A percentile compares a stretch with the other conserved stretches of the same genome.
phyloP scores from a whole-genome alignment of 2,113 vertebrate genomes.

The Elanoides forficatus region DNA sequence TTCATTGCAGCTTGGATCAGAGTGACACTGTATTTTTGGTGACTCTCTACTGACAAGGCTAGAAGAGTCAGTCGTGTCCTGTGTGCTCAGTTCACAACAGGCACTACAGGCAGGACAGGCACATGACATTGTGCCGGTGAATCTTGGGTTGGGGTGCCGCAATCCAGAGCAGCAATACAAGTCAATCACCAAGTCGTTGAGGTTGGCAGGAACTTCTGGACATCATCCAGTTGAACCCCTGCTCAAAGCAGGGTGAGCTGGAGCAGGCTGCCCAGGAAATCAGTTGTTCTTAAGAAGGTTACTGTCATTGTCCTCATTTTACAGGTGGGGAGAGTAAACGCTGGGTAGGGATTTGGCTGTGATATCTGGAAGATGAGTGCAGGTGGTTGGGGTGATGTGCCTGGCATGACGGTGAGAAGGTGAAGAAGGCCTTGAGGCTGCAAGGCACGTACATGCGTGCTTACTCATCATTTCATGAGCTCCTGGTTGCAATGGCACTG shows the following conservation, averaged over 20 bases:
- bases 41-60: background rate
- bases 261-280: background rate
- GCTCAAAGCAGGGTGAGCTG: background rate
- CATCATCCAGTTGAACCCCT: background rate
- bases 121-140: rapidly evolving
- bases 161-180: background rate
- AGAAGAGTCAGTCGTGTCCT: background rate
- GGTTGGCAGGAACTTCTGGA: background rate
- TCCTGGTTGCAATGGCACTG: background rate
- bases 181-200: background rate
- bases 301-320: background rate
- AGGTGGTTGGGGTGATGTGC: background rate
- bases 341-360: background rate
- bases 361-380: background rate
- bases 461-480: background rate
- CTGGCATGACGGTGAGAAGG: background rate
- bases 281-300: background rate
- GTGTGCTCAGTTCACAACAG: background rate
- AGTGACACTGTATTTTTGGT: background rate
- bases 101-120: background rate
- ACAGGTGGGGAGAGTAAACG: background rate
- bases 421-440: background rate
- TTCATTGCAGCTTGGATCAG: background rate
- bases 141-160: background rate
- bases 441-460: background rate